Evolutionary conservation across 2,888 invertebrate genomes (phyloP), one percentile per base, ranked within the genome.

Genomic region (Argynnis bischoffii): DNA sequence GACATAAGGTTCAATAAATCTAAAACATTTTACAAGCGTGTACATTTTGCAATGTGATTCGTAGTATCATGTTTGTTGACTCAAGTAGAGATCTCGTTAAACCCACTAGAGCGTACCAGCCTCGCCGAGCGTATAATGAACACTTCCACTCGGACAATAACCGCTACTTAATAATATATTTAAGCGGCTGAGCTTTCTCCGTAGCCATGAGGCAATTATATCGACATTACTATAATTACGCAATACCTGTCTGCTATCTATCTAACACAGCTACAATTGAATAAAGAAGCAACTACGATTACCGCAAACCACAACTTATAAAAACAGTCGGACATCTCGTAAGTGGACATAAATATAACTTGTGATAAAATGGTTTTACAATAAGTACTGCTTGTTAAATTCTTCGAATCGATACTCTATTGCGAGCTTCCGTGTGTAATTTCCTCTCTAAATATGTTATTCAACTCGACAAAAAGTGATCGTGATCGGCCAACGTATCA

Each of bases 71-170:
- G 67, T 72, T 69, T 71, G 68, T 71, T 65, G 70, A 69, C 65
- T 69, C 68, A 63, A 71, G 64, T 63, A 70, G 82, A 83, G 78
- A 86, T 87, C 88, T 89, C 82, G 86, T 89, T 86, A 86, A 80
- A 83, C 74, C 75, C 86, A 87, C 76, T 83, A 83, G 86, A 88
- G 89, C 90, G 86, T 81, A 83, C 59, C 80, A 83, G 78, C 76
- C 76, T 81, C 83, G 79, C 84, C 83, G 75, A 86, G 82, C 92
- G 88, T 91, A 87, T 89, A 91, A 90, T 91, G 87, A 87, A 88
- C 88, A 89, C 89, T 89, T 89, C 90, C 88, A 90, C 86, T 86
- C 81, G 81, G 84, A 85, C 86, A 87, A 85, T 85, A 88, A 89
- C 88, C 86, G 86, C 88, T 88, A 86, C 85, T 88, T 89, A 86